These are phyloP conservation scores for Chloroclystis v-ata DNA, from an alignment of 2,888 invertebrate species.

Conservation along the genomic window DNA sequence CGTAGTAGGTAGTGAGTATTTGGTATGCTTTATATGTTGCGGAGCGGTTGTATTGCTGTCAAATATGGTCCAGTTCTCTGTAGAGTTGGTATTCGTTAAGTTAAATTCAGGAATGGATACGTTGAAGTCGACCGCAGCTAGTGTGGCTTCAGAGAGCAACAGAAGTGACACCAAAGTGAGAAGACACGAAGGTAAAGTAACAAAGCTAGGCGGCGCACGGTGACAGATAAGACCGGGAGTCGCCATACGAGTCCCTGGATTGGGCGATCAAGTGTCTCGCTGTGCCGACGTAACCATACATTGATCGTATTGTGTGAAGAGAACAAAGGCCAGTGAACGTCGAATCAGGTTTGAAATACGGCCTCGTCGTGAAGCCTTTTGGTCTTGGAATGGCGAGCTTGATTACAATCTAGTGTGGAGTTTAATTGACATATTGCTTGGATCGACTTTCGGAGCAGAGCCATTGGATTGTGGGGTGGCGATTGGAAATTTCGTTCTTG, in stretches of 20 bases:
- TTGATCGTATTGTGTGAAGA: constrained; percentile 49
- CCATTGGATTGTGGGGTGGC: constrained; percentile 55
- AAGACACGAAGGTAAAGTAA: constrained; percentile 77
- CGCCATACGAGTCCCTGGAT: constrained; percentile 75
- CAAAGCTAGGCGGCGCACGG: constrained; percentile 75
- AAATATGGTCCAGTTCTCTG: constrained; percentile 56
- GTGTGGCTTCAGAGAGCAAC: constrained; percentile 47
- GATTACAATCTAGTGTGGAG: constrained; percentile 55
- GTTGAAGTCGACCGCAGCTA: constrained; percentile 52
- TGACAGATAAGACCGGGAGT: constrained; percentile 64
- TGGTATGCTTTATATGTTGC: constrained; percentile 60
- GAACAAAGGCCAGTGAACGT: constrained; percentile 28
- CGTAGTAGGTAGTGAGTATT: constrained; percentile 69
- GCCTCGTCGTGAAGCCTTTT: constrained; percentile 62
- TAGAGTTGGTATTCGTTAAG: constrained; percentile 49
- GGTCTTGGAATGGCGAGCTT: constrained; percentile 53
- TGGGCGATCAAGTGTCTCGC: constrained; percentile 60
- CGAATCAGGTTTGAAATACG: constrained; percentile 67
- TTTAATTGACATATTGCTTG: constrained; percentile 70
- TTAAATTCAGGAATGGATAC: constrained; percentile 46
- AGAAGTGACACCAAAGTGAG: constrained; percentile 64
- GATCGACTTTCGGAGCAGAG: constrained; percentile 55
- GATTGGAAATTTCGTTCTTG: constrained; percentile 39
- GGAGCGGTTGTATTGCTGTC: constrained; percentile 52
- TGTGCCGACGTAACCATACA: constrained; percentile 66